phyloP scores from a whole-genome alignment of 2,113 vertebrate species.

The Semnornis frantzii region DNA sequence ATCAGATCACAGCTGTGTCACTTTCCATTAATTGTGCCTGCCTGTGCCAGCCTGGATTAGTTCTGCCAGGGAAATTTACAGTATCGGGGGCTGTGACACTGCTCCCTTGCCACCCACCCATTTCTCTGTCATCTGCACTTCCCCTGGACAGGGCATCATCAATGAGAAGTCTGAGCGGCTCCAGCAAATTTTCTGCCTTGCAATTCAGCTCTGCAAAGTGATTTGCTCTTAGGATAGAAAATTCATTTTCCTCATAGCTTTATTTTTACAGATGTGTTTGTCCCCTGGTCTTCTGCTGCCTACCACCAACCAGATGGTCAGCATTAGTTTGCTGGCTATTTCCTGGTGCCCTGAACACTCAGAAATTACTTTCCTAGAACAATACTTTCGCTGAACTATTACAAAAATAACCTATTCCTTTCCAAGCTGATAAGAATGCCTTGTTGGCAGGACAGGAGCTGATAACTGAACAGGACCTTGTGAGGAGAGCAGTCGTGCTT shows the following conservation, averaged over 20 bases:
- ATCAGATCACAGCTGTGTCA: constrained; percentile 23
- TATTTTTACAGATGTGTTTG: background rate
- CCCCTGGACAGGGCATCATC: background rate
- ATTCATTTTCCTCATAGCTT: background rate
- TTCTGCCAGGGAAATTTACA: constrained; percentile 39
- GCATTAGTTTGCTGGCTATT: background rate
- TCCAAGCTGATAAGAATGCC: background rate
- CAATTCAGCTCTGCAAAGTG: constrained; percentile 4
- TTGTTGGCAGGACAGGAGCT: background rate
- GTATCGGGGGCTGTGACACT: accelerated
- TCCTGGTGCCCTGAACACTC: background rate
- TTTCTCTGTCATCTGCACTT: constrained; percentile 3
- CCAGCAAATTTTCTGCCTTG: background rate
- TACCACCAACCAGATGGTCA: background rate
- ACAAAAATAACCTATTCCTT: background rate
- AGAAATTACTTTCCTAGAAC: background rate
- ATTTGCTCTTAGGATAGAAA: constrained; percentile 1
- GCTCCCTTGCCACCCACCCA: background rate
- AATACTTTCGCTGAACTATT: background rate
- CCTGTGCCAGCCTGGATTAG: constrained; percentile 29
- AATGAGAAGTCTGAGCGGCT: background rate
- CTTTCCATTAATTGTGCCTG: constrained; percentile 14
- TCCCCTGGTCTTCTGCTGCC: background rate
- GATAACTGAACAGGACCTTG: background rate
- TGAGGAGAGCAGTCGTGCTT: background rate